These are phyloP conservation scores for Phymastichus coffea DNA, from an alignment of 1,140 invertebrate species.

Conservation along the genomic window DNA sequence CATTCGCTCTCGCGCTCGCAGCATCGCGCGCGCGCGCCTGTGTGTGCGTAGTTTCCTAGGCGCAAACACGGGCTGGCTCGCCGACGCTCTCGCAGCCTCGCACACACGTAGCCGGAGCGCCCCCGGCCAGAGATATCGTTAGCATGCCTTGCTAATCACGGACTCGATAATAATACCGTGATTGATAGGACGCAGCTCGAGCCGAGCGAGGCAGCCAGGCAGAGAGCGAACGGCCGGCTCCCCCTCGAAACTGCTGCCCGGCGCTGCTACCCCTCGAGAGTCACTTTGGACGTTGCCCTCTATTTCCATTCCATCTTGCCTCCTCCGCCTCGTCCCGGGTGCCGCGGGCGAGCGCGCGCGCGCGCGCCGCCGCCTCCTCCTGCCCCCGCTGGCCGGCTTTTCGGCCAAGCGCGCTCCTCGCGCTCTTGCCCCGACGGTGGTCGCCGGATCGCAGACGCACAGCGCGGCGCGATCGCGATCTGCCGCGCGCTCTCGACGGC, in stretches of 20 bases:
- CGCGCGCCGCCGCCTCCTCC: too few species aligned
- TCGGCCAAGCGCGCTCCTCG: constrained; percentile 10
- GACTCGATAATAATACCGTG: constrained; percentile 58
- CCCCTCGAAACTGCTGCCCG: constrained; percentile 9
- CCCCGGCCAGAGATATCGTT: constrained; percentile 56
- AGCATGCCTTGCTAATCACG: constrained; percentile 58
- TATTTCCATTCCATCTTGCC: constrained; percentile 17
- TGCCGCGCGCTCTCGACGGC: neutral
- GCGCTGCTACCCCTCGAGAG: constrained; percentile 5
- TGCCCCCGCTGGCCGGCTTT: too few species aligned
- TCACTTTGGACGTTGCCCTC: constrained; percentile 28
- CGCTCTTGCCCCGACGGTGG: neutral
- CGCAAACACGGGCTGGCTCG: constrained; percentile 25
- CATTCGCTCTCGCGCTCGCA: constrained; percentile 19
- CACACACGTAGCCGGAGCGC: constrained; percentile 36
- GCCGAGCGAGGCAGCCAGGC: constrained; percentile 22
- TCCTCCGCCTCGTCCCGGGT: constrained; percentile 1
- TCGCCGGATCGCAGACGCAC: neutral
- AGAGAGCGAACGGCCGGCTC: neutral
- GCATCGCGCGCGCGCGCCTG: constrained; percentile 28
- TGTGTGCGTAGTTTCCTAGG: constrained; percentile 31
- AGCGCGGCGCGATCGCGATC: neutral
- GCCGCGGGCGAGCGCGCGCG: neutral
- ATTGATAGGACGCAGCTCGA: constrained; percentile 55
- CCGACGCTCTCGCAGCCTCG: constrained; percentile 20